phyloP scores from a whole-genome alignment of 2,888 invertebrate species.

The Plagodis pulveraria region DNA sequence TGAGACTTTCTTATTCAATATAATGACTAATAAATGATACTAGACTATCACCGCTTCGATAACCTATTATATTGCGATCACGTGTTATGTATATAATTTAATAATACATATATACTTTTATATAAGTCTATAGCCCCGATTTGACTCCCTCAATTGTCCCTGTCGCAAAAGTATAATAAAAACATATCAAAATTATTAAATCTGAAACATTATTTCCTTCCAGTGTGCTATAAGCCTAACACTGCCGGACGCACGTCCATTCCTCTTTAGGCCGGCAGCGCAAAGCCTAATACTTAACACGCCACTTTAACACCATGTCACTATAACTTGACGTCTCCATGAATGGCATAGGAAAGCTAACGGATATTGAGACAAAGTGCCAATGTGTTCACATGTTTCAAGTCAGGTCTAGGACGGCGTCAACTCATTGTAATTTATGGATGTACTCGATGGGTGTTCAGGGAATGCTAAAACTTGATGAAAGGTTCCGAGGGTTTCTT shows the following conservation, averaged over 20 bases:
- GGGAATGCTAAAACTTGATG: conserved; percentile 71
- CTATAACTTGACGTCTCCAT: conserved; percentile 6
- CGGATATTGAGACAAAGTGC: conserved; percentile 8
- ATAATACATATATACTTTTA: no score
- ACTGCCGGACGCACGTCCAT: conserved; percentile 48
- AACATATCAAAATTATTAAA: not conserved
- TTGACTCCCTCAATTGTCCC: no score
- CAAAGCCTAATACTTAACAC: conserved; percentile 1
- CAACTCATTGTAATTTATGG: conserved; percentile 79
- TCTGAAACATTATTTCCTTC: conserved; percentile 23
- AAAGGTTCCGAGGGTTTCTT: conserved; percentile 53
- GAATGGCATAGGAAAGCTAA: conserved; percentile 1
- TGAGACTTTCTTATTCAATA: no score
- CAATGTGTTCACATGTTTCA: conserved; percentile 5
- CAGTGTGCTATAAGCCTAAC: conserved; percentile 28
- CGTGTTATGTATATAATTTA: no score
- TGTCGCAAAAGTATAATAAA: no score
- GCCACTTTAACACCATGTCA: conserved; percentile 8
- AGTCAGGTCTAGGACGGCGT: conserved; percentile 16
- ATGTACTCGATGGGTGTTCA: conserved; percentile 56
- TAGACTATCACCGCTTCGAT: no score
- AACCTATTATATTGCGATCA: no score
- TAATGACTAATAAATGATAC: no score
- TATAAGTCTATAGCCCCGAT: no score
- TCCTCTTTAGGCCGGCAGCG: conserved; percentile 33